Evolutionary conservation across 2,888 invertebrate genomes (phyloP).

Genomic region (Auanema sp.): DNA sequence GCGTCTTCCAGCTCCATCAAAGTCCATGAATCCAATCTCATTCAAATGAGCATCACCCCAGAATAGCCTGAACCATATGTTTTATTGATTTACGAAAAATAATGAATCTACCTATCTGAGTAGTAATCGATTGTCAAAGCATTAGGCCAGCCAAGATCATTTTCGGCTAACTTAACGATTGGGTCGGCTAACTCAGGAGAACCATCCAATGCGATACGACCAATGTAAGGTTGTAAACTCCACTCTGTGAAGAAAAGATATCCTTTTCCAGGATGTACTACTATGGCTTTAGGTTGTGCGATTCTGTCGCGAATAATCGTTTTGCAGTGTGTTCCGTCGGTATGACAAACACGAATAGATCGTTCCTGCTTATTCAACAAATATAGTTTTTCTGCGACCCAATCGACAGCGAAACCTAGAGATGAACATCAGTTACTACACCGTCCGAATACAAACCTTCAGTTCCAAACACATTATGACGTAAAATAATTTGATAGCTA

Average conservation of each 20-base stretch:
- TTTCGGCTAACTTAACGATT: conserved; percentile 75
- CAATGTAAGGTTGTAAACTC: conserved; percentile 85
- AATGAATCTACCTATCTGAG: conserved; percentile 80
- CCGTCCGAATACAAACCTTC: conserved; percentile 73
- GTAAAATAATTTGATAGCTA: conserved; percentile 79
- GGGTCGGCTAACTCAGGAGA: conserved; percentile 66
- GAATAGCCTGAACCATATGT: conserved; percentile 71
- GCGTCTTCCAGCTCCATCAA: conserved; percentile 42
- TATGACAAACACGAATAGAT: conserved; percentile 89
- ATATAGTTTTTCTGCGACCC: conserved; percentile 91
- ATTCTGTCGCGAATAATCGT: conserved; percentile 81
- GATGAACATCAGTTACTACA: conserved; percentile 68
- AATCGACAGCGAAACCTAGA: conserved; percentile 81
- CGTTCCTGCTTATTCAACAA: conserved; percentile 94
- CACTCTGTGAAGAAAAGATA: conserved; percentile 90
- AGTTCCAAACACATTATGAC: conserved; percentile 91
- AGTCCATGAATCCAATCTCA: conserved; percentile 77
- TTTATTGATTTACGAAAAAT: no score
- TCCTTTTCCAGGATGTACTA: conserved; percentile 81
- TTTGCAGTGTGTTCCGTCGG: conserved; percentile 82
- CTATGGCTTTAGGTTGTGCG: conserved; percentile 89
- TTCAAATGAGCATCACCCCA: conserved; percentile 98
- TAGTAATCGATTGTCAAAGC: conserved; percentile 94
- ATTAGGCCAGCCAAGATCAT: conserved; percentile 97
- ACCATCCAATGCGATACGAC: conserved; percentile 95